Evolutionary conservation across 2,113 vertebrate species (phyloP), one percentile per base, ranked within the genome.

Genomic region (human): DNA sequence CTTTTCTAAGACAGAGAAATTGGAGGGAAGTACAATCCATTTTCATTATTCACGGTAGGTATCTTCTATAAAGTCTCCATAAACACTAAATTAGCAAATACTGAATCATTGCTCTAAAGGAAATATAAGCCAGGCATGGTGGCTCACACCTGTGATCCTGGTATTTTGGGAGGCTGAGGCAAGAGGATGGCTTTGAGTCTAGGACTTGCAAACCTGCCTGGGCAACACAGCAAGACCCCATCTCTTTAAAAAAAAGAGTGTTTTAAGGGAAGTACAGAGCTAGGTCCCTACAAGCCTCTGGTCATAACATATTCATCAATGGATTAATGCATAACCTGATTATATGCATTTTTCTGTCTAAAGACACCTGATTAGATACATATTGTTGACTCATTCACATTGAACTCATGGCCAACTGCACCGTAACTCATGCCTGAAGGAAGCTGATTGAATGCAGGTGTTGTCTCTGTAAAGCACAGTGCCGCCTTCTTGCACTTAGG

Each of bases 391-490:
- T 64, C 8, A 1, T 18, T 55, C 23, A 8, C 8, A 2, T 9
- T 8, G 45, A 64, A 4, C n/a, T 32, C 61, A 4, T 1, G 30
- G 57, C 25, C 55, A 43, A 8, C 25, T 7, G 2, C 30, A 0
- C 35, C 0, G 0, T 1, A 57, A 40, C 89, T 8, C 85, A 1
- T 2, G 7, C 10, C 20, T 18, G 2, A 23, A 1, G 5, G 23
- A 25, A 14, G 9, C 17, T 8, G 30, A 0, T n/a, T 16, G 6
- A 6, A 43, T 17, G 3, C 2, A 0, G 0, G 1, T 5, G 38
- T 2, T 1, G 11, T 3, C 2, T 70, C 70, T 35, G 0, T 2
- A 4, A n/a, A 50, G 35, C 0, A 2, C 11, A 0, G 0, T 2
- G 1, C 3, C 6, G 11, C 7, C 27, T 22, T 52, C 30, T 22